Conservation (phyloP, 2,888 invertebrate genomes). For the Ornithoptera alexandrae region DNA sequence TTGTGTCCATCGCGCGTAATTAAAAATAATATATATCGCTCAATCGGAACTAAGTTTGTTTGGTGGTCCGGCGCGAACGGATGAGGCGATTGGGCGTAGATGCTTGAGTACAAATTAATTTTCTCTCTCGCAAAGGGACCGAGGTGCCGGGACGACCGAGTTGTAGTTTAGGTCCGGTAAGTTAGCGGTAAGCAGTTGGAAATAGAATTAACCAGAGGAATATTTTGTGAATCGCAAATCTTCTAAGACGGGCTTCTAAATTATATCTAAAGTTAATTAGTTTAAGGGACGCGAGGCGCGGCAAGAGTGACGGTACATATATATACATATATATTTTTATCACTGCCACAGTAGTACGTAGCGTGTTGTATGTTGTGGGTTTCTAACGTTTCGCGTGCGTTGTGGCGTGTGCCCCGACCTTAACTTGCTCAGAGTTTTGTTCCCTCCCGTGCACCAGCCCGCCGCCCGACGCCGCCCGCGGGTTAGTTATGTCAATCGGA, state of each 20-base stretch:
- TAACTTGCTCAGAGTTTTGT: slow-evolving; percentile 22
- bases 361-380: slow-evolving; percentile 40
- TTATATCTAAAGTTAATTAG: slow-evolving; percentile 49
- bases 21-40: slow-evolving; percentile 45
- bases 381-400: slow-evolving; percentile 42
- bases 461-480: slow-evolving; percentile 22
- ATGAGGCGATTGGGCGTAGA: slow-evolving; percentile 53
- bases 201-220: slow-evolving; percentile 54
- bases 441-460: slow-evolving; percentile 17
- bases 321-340: slow-evolving; percentile 57
- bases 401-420: slow-evolving; percentile 31
- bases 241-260: slow-evolving; percentile 47
- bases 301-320: slow-evolving; percentile 43
- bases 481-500: too few species aligned
- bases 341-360: slow-evolving; percentile 71
- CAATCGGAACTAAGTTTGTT: slow-evolving; percentile 38
- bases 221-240: slow-evolving; percentile 63
- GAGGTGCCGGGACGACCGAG: slow-evolving; percentile 12
- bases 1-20: neutral
- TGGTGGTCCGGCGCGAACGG: slow-evolving; percentile 30
- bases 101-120: slow-evolving; percentile 63
- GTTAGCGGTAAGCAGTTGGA: slow-evolving; percentile 47
- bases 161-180: slow-evolving; percentile 43
- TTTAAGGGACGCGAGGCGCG: slow-evolving; percentile 27
- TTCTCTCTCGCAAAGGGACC: slow-evolving; percentile 34